Base-by-base conservation (phyloP, 2,797 vertebrate species). In the Tokudaia muenninki region DNA sequence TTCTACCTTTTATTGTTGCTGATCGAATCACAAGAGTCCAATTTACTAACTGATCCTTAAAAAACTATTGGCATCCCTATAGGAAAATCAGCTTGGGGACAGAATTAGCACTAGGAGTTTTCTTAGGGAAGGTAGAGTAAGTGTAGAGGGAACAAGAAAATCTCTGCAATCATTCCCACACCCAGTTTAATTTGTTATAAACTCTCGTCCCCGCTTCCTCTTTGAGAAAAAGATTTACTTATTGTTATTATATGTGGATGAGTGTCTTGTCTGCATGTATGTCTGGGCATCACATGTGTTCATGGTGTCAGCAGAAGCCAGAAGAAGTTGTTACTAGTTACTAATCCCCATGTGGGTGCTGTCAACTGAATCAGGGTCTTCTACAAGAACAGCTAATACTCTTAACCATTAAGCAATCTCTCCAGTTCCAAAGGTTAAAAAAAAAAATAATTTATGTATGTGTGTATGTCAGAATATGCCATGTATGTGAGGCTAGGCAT, bases 11-110 rank as follows among this genome's bases (percentile, higher is more conserved):
- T 89, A 89, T 37, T 5, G 19, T 34, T 86, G 52, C 65, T 63
- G 50, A 97, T 93, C 94, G 96, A 94, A 82, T 87, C 96, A 96
- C 47, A 87, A 95, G 79, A 97, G 89, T 77, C 86, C 89, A 98
- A 94, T 95, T 95, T 94, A 83, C 86, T 97, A 94, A 97, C 92
- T 96, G 93, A 88, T 21, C 47, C 16, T 96, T n/a, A 89, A 92
- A 97, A 95, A 94, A 90, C 82, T 89, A 96, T 95, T 95, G 61
- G 12, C 22, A 50, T 95, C 91, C 87, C 87, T 94, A 70, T 37
- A 92, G 96, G 86, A 92, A 96, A 91, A n/a, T 87, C 50, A 10
- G 70, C 63, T 92, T 96, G 83, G 90, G 95, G 93, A 95, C 81
- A 95, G 96, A 96, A 96, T 97, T 93, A 91, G n/a, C 70, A 91